phyloP scores from a whole-genome alignment of 2,888 invertebrate genomes.

The Zaprionus lineosus region DNA sequence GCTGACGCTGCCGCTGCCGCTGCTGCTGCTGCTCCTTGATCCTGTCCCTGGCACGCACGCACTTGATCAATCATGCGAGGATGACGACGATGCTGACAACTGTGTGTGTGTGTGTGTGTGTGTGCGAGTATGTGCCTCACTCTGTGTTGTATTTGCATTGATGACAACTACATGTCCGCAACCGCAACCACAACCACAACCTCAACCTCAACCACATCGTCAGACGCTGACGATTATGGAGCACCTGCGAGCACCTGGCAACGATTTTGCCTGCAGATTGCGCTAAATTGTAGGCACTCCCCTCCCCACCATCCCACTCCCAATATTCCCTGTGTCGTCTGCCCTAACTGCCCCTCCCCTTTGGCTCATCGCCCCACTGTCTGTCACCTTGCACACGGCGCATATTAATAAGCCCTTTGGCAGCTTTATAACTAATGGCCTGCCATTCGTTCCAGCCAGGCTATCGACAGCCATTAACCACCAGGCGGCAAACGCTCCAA shows the following conservation, averaged over 20 bases:
- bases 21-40: constrained; percentile 37
- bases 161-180: constrained; percentile 73
- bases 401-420: constrained; percentile 72
- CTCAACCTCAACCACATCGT: constrained; percentile 17
- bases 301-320: not conserved
- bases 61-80: constrained; percentile 75
- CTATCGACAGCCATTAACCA: constrained; percentile 70
- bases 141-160: constrained; percentile 68
- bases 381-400: constrained; percentile 56
- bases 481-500: constrained; percentile 25
- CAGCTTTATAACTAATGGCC: constrained; percentile 68
- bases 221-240: constrained; percentile 65
- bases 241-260: constrained; percentile 53
- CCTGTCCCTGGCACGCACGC: constrained; percentile 68
- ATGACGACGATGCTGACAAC: constrained; percentile 62
- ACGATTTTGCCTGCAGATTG: constrained; percentile 45
- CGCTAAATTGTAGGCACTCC: constrained; percentile 50
- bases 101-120: constrained; percentile 13
- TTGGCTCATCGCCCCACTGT: constrained; percentile 5
- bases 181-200: not conserved
- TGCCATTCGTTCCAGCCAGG: constrained; percentile 59
- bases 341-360: not conserved
- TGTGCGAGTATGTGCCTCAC: not conserved
- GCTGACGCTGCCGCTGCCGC: not conserved
- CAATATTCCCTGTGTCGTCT: not conserved